Conservation (phyloP, 2,888 invertebrate species). For the Copidosoma aretas region DNA sequence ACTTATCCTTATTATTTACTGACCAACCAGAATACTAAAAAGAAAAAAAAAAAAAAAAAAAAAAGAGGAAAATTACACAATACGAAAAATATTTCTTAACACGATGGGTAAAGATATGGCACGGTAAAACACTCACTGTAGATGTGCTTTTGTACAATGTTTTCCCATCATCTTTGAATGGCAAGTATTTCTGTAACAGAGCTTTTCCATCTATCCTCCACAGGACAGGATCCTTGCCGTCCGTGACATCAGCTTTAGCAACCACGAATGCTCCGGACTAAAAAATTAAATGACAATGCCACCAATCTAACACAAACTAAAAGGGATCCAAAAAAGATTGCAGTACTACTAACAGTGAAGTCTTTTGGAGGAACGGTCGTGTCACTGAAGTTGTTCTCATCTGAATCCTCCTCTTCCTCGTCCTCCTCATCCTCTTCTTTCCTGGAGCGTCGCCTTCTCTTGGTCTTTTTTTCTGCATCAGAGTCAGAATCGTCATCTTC, state of each 20-base stretch:
- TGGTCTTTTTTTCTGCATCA: slow-evolving; percentile 54
- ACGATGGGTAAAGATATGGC: too few species aligned
- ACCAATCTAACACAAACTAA: background rate
- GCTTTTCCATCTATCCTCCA: slow-evolving; percentile 71
- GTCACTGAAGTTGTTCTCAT: slow-evolving; percentile 57
- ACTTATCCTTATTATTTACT: slow-evolving; percentile 63
- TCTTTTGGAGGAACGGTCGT: slow-evolving; percentile 58
- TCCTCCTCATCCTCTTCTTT: slow-evolving; percentile 55
- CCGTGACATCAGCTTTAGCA: slow-evolving; percentile 65
- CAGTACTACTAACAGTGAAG: slow-evolving; percentile 53
- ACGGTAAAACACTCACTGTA: slow-evolving; percentile 58
- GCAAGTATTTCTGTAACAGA: slow-evolving; percentile 68
- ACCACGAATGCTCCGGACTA: slow-evolving; percentile 69
- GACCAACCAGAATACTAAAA: slow-evolving; percentile 66
- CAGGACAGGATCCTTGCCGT: slow-evolving; percentile 64
- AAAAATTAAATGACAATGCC: slow-evolving; percentile 35
- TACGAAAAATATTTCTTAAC: background rate
- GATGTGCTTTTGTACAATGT: slow-evolving; percentile 66
- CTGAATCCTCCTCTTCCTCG: slow-evolving; percentile 59
- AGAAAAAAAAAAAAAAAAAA: slow-evolving; percentile 24
- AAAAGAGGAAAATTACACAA: background rate
- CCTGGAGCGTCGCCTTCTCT: slow-evolving; percentile 48
- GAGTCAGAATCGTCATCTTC: slow-evolving; percentile 59
- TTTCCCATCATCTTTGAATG: slow-evolving; percentile 64
- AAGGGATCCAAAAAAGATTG: background rate